phyloP scores from a whole-genome alignment of 2,888 invertebrate genomes.

The Opisthograptis luteolata region DNA sequence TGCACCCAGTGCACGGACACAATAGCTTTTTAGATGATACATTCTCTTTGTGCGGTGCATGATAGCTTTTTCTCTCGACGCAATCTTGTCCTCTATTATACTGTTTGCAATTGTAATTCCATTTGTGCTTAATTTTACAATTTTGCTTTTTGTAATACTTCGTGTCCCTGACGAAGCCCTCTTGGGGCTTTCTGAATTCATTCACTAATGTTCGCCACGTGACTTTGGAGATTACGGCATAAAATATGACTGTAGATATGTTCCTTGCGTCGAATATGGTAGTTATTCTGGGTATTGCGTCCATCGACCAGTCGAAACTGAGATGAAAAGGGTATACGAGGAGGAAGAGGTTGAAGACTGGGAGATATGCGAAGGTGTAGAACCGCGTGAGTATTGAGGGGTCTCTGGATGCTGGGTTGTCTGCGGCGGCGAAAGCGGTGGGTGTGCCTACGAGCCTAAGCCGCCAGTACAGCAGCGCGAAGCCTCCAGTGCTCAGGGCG shows the following conservation, averaged over 20 bases:
- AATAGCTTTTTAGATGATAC: slow-evolving; percentile 68
- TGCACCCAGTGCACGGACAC: slow-evolving; percentile 87
- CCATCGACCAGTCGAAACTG: slow-evolving; percentile 99
- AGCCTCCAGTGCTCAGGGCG: slow-evolving; percentile 87
- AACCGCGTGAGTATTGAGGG: slow-evolving; percentile 91
- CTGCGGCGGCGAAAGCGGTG: slow-evolving; percentile 95
- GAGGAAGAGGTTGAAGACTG: slow-evolving; percentile 94
- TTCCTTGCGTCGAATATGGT: slow-evolving; percentile 92
- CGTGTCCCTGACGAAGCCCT: slow-evolving; percentile 57
- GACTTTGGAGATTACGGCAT: slow-evolving; percentile 81
- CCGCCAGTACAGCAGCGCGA: slow-evolving; percentile 89
- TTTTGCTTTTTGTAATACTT: slow-evolving; percentile 74
- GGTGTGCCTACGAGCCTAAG: slow-evolving; percentile 90
- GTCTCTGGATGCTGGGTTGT: slow-evolving; percentile 97
- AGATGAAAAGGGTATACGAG: slow-evolving; percentile 93
- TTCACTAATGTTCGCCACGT: slow-evolving; percentile 67
- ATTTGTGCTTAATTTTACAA: slow-evolving; percentile 73
- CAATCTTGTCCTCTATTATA: slow-evolving; percentile 71
- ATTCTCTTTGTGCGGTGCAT: slow-evolving; percentile 68
- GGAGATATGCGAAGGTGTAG: slow-evolving; percentile 96
- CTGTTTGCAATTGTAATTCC: slow-evolving; percentile 73
- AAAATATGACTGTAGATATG: slow-evolving; percentile 90
- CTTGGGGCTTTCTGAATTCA: slow-evolving; percentile 69
- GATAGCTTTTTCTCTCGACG: slow-evolving; percentile 69
- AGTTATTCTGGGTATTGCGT: slow-evolving; percentile 94